Percentiles rank a stretch among this genome's conserved stretches.
Conservation (phyloP, 2,113 vertebrate species). For the Prochilodus magdalenae region DNA sequence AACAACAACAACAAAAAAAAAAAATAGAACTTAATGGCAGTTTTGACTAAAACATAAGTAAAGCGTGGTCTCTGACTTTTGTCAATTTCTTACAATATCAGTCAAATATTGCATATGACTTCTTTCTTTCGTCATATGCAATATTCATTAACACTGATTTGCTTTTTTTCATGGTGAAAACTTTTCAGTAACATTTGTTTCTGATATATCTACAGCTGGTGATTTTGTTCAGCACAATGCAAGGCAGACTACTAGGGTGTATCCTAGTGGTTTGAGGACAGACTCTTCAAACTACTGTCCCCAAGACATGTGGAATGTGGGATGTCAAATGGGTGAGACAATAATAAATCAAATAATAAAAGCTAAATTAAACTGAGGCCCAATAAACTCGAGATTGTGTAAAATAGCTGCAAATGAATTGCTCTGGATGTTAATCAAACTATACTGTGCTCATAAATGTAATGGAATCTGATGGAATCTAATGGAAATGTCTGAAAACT, state of each 20-base stretch:
- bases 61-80: too few species aligned
- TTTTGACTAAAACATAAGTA: too few species aligned
- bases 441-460: background rate
- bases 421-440: background rate
- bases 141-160: too few species aligned
- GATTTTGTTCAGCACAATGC: conserved; percentile 89
- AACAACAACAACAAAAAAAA: too few species aligned
- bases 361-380: background rate
- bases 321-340: conserved; percentile 90
- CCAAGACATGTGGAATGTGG: conserved; percentile 91
- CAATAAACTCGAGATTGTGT: background rate
- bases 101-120: too few species aligned
- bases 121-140: too few species aligned
- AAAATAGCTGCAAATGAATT: too few species aligned
- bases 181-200: background rate
- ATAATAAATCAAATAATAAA: background rate
- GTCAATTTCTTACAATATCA: too few species aligned
- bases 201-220: conserved; percentile 54
- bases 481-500: background rate
- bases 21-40: too few species aligned
- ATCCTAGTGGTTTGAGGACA: conserved; percentile 88
- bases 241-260: conserved; percentile 88
- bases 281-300: conserved; percentile 96
- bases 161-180: too few species aligned
- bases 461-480: background rate